Evolutionary conservation across 2,888 invertebrate species (phyloP).

Genomic region (Caenorhabditis sp.): DNA sequence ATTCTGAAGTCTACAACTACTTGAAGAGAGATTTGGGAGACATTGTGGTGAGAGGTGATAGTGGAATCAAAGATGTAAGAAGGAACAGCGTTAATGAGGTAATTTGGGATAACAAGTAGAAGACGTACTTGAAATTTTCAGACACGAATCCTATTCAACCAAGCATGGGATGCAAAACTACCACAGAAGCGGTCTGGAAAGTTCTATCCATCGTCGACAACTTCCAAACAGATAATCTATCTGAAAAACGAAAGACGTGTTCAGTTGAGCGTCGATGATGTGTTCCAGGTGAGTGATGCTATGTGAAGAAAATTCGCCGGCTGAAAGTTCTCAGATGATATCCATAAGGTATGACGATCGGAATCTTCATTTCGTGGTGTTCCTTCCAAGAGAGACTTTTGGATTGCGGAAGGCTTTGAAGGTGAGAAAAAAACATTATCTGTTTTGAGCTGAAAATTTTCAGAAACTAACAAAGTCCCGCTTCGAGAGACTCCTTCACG

Average conservation of each 20-base stretch:
- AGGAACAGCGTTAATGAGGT: conserved; percentile 29
- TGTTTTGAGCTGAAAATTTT: not conserved
- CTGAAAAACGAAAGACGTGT: conserved; percentile 18
- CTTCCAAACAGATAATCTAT: not conserved
- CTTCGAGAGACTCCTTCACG: conserved; percentile 10
- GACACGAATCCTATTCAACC: conserved; percentile 27
- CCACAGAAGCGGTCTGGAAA: not conserved
- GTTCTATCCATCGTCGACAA: not conserved
- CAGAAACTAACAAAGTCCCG: conserved; percentile 33
- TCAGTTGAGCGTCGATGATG: conserved; percentile 34
- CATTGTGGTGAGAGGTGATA: conserved; percentile 30
- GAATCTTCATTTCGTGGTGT: conserved; percentile 23
- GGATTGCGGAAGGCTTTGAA: conserved; percentile 19
- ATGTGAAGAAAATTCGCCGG: too few species aligned
- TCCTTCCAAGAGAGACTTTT: conserved; percentile 17
- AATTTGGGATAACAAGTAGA: not conserved
- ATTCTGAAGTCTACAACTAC: conserved; percentile 8
- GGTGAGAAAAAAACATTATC: not conserved
- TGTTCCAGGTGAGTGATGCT: conserved; percentile 18
- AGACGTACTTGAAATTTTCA: not conserved
- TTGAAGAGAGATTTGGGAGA: conserved; percentile 7
- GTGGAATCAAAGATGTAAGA: conserved; percentile 20
- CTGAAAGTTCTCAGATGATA: conserved; percentile 26
- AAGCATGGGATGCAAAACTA: conserved; percentile 25
- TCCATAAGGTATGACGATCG: conserved; percentile 20